Percentiles rank a stretch among this genome's conserved stretches.
Evolutionary conservation across 1,140 invertebrate species (phyloP).

Genomic region (Drosophila ambigua): DNA sequence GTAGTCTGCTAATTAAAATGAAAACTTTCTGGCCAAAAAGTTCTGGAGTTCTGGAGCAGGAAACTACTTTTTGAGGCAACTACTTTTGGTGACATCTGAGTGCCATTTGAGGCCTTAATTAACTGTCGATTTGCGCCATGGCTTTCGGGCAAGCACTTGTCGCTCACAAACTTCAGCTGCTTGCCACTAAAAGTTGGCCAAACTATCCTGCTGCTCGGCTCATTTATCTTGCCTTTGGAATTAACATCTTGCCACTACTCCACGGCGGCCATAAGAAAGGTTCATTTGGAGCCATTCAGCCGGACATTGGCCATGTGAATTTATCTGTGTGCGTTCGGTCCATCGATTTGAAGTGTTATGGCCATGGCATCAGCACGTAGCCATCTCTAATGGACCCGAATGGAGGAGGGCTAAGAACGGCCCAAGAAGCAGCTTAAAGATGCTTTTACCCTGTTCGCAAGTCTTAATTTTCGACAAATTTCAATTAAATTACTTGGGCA

Average conservation of each 20-base stretch:
- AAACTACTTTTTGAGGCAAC: neutral
- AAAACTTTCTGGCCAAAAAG: slow-evolving; percentile 19
- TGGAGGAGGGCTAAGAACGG: slow-evolving; percentile 11
- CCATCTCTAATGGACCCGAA: slow-evolving; percentile 31
- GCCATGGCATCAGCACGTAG: slow-evolving; percentile 27
- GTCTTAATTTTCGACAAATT: neutral
- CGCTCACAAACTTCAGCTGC: slow-evolving; percentile 28
- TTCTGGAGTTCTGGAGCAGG: no score
- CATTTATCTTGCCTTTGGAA: slow-evolving; percentile 57
- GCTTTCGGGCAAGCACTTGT: slow-evolving; percentile 4
- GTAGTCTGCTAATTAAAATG: slow-evolving; percentile 38
- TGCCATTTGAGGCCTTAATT: slow-evolving; percentile 52
- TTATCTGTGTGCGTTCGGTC: slow-evolving; percentile 35
- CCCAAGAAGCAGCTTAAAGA: slow-evolving; percentile 3
- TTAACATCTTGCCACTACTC: slow-evolving; percentile 10
- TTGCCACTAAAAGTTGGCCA: slow-evolving; percentile 37
- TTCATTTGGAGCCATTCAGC: slow-evolving; percentile 48
- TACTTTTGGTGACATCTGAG: slow-evolving; percentile 4
- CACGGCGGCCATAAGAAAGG: slow-evolving; percentile 32
- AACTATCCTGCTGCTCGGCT: slow-evolving; percentile 10
- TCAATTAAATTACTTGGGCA: slow-evolving; percentile 31
- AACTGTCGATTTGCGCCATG: slow-evolving; percentile 34
- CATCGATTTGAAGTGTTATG: slow-evolving; percentile 59
- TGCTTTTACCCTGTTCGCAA: neutral
- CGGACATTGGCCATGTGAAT: slow-evolving; percentile 50